Percentiles rank a stretch among this genome's conserved stretches.
phyloP scores from a whole-genome alignment of 53 echinoderm and acorn worm genomes.

The Hippasteria phrygiana region DNA sequence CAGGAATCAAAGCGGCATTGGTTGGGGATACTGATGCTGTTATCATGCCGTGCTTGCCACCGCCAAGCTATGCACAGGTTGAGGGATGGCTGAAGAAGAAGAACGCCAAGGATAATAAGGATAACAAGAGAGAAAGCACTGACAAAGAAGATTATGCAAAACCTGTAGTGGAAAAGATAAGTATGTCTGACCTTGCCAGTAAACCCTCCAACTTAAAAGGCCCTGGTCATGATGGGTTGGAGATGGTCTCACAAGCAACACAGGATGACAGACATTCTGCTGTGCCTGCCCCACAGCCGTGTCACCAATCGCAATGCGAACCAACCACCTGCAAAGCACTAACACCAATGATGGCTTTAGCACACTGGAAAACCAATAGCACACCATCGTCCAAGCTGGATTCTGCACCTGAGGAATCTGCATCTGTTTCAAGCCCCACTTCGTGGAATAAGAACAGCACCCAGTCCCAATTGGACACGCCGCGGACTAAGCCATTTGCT shows the following conservation, averaged over 20 bases:
- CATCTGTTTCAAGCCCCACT: conserved; percentile 13
- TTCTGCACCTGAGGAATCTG: background rate
- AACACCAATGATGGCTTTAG: background rate
- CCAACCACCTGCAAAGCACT: background rate
- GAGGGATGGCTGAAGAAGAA: conserved; percentile 76
- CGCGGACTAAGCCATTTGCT: background rate
- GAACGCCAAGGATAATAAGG: background rate
- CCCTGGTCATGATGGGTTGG: background rate
- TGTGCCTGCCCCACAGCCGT: background rate
- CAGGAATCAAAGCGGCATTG: conserved; percentile 52
- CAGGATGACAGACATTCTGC: background rate
- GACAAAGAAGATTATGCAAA: background rate
- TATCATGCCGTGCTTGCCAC: conserved; percentile 81
- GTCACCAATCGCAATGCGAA: background rate
- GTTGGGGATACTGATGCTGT: conserved; percentile 67
- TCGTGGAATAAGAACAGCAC: conserved; percentile 16
- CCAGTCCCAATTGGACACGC: background rate
- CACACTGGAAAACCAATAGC: conserved; percentile 21
- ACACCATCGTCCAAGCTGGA: conserved; percentile 7
- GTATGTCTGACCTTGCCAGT: background rate
- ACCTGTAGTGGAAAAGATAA: background rate
- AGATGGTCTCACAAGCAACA: background rate
- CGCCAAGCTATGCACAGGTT: conserved; percentile 72
- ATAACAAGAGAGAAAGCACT: background rate
- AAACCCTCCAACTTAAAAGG: background rate